These are phyloP conservation scores for Odontothrips loti DNA, from an alignment of 2,888 invertebrate genomes.

Conservation along the genomic window DNA sequence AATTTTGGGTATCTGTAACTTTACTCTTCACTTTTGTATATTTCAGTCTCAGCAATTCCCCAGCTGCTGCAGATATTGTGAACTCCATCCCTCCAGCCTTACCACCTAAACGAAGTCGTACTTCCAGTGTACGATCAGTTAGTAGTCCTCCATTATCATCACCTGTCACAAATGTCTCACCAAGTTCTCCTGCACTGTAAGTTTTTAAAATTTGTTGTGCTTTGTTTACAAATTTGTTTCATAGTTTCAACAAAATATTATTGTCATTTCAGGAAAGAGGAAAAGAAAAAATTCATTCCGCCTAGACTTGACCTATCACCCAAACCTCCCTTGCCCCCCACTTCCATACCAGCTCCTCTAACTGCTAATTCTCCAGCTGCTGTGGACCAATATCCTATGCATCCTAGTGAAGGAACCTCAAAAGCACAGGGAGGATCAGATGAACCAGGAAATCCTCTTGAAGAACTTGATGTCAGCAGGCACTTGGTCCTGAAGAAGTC, in stretches of 20 bases:
- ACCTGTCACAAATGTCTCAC: conserved; percentile 48
- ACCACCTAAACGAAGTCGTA: conserved; percentile 56
- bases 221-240: background rate
- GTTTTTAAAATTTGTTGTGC: background rate
- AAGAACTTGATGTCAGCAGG: conserved; percentile 75
- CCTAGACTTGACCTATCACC: conserved; percentile 3
- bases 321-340: background rate
- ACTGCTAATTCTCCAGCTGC: background rate
- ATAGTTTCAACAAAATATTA: background rate
- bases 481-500: conserved; percentile 73
- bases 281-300: background rate
- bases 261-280: conserved; percentile 5
- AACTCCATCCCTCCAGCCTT: conserved; percentile 51
- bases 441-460: conserved; percentile 50
- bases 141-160: conserved; percentile 49
- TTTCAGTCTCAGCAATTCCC: background rate
- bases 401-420: conserved; percentile 37
- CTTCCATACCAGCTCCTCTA: conserved; percentile 42
- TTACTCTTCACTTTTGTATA: background rate
- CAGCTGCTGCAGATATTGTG: background rate
- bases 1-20: background rate
- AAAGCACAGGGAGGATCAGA: conserved; percentile 40
- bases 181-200: conserved; percentile 46
- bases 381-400: background rate
- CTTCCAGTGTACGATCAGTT: conserved; percentile 40